phyloP scores from a whole-genome alignment of 1,140 invertebrate species.

The Diachasmimorpha longicaudata region DNA sequence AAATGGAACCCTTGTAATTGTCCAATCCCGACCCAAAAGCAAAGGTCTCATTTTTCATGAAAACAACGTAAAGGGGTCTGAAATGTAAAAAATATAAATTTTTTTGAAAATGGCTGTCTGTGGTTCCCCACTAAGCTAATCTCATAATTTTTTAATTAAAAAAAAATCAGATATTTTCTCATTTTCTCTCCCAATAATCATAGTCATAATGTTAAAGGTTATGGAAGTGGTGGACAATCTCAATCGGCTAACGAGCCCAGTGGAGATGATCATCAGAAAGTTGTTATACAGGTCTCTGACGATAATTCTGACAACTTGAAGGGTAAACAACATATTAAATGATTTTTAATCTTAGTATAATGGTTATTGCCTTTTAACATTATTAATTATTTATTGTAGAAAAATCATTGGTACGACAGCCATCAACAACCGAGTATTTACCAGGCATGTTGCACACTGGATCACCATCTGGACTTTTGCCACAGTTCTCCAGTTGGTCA shows the following conservation, averaged over 20 bases:
- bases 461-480: constrained; percentile 79
- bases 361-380: background rate
- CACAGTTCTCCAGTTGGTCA: constrained; percentile 93
- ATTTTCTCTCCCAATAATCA: background rate
- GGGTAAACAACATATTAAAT: constrained; percentile 39
- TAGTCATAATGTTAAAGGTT: constrained; percentile 38
- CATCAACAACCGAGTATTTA: constrained; percentile 88
- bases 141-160: no score
- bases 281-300: constrained; percentile 61
- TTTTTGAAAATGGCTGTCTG: no score
- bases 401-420: constrained; percentile 71
- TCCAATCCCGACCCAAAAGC: no score
- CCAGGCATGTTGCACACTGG: constrained; percentile 87
- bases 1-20: no score
- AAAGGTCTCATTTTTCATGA: no score
- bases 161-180: background rate
- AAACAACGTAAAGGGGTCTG: no score
- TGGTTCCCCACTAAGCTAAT: no score
- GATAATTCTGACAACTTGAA: constrained; percentile 53
- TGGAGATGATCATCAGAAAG: constrained; percentile 47
- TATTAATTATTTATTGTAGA: constrained; percentile 50
- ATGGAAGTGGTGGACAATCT: constrained; percentile 53
- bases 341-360: background rate
- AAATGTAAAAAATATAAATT: no score
- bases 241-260: constrained; percentile 46